Base-by-base conservation (phyloP, 2,113 vertebrate species). In the Holacanthus passer region DNA sequence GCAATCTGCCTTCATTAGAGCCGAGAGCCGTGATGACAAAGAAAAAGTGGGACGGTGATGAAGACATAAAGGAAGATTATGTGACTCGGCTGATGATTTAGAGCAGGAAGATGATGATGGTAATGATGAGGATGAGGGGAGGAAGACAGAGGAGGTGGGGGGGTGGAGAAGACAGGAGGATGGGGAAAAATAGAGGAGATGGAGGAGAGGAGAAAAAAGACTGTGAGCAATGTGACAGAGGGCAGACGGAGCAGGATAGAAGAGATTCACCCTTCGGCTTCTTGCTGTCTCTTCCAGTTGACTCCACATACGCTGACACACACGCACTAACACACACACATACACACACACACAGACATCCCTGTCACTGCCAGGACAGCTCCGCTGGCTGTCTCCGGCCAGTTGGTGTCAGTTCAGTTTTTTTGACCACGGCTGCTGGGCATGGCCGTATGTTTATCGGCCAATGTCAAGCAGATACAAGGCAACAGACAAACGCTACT, bases 251-350 rank as follows among this genome's bases (percentile, higher is more conserved):
- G 74, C 74, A 80, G 56, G 58, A 58, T 81, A 70, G 78, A 84
- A 77, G 73, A 90, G 75, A 76, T 83, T 79, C 81, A 43, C 78
- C 88, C 88, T 65, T 75, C 0, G 74, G 79, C 77, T 78, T 83
- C 73, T 70, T 0, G 37, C 77, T 85, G 91, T 86, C 92, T 87
- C 84, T 80, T 92, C 81, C 50, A 76, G 59, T 90, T 85, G 52
- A 82, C 79, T 82, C 53, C 68, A 77, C 65, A 84, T 31, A 66
- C 19, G 8, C 59, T 69, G 52, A 86, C 73, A 73, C 32, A 75
- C 84, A 73, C 55, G 75, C 63, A 65, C 73, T 75, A 59, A 64
- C 16, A 70, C 66, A 77, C 55, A 69, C 79, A 79, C 82, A 88
- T 68, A 79, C 67, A 77, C 68, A 79, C 67, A 77, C 69, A 64